phyloP scores from a whole-genome alignment of 1,140 invertebrate species.

The Melipona quadrifasciata region DNA sequence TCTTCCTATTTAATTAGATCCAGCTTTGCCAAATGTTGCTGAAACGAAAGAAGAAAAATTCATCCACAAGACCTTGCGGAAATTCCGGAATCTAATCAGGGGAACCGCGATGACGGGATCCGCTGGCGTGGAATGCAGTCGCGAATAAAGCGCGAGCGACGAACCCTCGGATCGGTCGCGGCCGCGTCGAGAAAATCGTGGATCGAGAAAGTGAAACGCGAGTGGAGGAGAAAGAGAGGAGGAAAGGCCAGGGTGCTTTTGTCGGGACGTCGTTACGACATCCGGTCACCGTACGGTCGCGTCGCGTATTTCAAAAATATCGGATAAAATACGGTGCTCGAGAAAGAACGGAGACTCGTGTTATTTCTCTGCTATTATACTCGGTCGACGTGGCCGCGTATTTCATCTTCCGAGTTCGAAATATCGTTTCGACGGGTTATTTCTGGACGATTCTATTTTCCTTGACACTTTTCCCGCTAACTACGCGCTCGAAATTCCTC shows the following conservation, averaged over 20 bases:
- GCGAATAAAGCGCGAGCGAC: slow-evolving; percentile 31
- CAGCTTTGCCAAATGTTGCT: no score
- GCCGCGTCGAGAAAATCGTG: slow-evolving; percentile 40
- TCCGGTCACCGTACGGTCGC: slow-evolving; percentile 56
- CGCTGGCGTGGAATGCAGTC: slow-evolving; percentile 8
- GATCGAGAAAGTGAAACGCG: slow-evolving; percentile 39
- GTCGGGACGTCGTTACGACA: slow-evolving; percentile 66
- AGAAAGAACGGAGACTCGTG: slow-evolving; percentile 8
- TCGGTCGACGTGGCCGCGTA: slow-evolving; percentile 25
- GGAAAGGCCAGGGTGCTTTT: slow-evolving; percentile 54
- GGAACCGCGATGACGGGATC: neutral
- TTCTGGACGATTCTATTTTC: slow-evolving; percentile 47
- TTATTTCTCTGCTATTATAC: slow-evolving; percentile 28
- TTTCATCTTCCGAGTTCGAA: slow-evolving; percentile 43
- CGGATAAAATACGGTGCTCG: slow-evolving; percentile 58
- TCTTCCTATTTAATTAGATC: no score
- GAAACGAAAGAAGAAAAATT: no score
- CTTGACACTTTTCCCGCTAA: slow-evolving; percentile 2
- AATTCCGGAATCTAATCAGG: slow-evolving; percentile 1
- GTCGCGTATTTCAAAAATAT: slow-evolving; percentile 67
- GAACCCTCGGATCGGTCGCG: slow-evolving; percentile 19
- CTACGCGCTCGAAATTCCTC: neutral
- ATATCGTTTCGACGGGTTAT: slow-evolving; percentile 49
- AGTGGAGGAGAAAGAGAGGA: slow-evolving; percentile 13
- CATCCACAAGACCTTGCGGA: neutral